A percentile compares a stretch with the other conserved stretches of the same genome.
These are phyloP conservation scores for Sebastiscus albofasciatus DNA, from an alignment of 2,797 vertebrate species.

Conservation along the genomic window DNA sequence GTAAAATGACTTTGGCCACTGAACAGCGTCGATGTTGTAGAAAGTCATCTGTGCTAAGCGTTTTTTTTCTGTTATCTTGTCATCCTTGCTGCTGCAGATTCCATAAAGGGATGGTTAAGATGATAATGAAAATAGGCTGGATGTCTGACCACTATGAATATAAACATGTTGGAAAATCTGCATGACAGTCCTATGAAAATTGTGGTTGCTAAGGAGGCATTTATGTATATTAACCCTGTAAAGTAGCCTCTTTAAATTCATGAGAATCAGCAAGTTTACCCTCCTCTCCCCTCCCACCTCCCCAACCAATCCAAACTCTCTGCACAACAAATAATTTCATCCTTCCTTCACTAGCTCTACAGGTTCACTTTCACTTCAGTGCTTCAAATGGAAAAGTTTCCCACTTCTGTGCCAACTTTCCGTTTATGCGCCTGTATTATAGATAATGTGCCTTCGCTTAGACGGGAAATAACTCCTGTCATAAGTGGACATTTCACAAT, in stretches of 20 bases:
- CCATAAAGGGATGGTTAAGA: slow-evolving; percentile 28
- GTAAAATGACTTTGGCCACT: background rate
- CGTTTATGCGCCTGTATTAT: slow-evolving; percentile 33
- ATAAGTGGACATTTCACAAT: slow-evolving; percentile 38
- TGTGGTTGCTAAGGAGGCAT: slow-evolving; percentile 67
- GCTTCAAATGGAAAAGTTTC: slow-evolving; percentile 68
- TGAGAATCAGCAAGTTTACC: slow-evolving; percentile 73
- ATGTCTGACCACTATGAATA: slow-evolving; percentile 49
- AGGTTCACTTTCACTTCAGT: slow-evolving; percentile 52
- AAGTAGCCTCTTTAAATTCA: slow-evolving; percentile 83
- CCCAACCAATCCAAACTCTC: slow-evolving; percentile 37
- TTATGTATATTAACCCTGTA: slow-evolving; percentile 79
- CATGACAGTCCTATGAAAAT: slow-evolving; percentile 60
- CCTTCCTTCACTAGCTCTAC: slow-evolving; percentile 49
- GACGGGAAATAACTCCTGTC: slow-evolving; percentile 26
- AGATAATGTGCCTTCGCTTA: slow-evolving; percentile 47
- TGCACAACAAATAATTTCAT: slow-evolving; percentile 69
- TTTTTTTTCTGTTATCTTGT: slow-evolving; percentile 39
- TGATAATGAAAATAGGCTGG: slow-evolving; percentile 55
- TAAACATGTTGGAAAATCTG: slow-evolving; percentile 53
- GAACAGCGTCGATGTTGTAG: background rate
- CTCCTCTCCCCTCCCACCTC: background rate
- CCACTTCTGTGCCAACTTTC: slow-evolving; percentile 49
- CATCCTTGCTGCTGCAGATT: slow-evolving; percentile 25
- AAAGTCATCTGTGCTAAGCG: slow-evolving; percentile 15